Conservation (phyloP, 2,797 vertebrate species). For the Helarctos malayanus region DNA sequence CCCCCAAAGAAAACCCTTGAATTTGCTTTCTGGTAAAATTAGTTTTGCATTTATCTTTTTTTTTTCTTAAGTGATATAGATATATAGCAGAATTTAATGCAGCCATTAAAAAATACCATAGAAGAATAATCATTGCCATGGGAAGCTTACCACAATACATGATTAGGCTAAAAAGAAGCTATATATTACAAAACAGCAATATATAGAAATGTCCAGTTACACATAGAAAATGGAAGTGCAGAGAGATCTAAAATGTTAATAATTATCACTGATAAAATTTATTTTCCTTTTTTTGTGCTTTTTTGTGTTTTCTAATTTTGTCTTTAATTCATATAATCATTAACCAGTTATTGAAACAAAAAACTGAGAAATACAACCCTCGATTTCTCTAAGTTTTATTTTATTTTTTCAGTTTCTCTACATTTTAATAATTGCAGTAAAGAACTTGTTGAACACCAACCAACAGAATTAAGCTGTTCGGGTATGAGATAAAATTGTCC, state of each 20-base stretch:
- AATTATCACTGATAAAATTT: background rate
- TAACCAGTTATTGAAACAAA: conserved; percentile 1
- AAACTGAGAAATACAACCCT: background rate
- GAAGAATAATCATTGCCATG: background rate
- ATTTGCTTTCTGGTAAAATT: conserved; percentile 29
- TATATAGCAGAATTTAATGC: background rate
- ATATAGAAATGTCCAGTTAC: conserved; percentile 6
- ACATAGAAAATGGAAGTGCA: conserved; percentile 2
- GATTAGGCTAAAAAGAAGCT: background rate
- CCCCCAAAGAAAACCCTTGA: background rate
- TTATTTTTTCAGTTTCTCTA: background rate
- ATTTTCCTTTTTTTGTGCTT: background rate
- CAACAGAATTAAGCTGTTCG: background rate
- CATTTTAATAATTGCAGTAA: background rate
- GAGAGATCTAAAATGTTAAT: conserved; percentile 5
- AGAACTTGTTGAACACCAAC: background rate
- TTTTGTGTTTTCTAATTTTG: conserved; percentile 28
- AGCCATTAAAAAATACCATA: conserved; percentile 1
- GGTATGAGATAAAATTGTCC: background rate
- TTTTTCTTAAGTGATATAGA: background rate
- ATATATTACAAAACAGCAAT: background rate
- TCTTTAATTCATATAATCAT: background rate
- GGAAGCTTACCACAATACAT: background rate
- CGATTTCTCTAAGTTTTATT: background rate
- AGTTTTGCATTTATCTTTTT: background rate